Conservation (phyloP, 2,113 vertebrate genomes). For the Siniperca knerii region DNA sequence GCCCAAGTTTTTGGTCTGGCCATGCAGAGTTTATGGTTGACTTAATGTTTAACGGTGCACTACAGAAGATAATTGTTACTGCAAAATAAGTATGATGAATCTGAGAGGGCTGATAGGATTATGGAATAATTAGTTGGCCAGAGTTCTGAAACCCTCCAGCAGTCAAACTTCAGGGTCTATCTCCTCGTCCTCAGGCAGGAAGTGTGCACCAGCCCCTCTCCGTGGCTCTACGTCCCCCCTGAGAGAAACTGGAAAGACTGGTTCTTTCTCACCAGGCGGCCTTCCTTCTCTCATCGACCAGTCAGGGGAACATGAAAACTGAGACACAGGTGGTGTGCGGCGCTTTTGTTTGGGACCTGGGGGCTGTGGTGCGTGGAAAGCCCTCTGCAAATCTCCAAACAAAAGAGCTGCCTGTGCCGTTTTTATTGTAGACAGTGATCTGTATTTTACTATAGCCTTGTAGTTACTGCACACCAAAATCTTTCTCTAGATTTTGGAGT, state of each 20-base stretch:
- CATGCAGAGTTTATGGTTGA: not conserved
- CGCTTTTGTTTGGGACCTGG: constrained; percentile 70
- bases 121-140: not conserved
- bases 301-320: constrained; percentile 77
- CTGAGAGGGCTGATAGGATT: not conserved
- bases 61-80: not conserved
- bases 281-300: constrained; percentile 65
- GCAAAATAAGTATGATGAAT: not conserved
- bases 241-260: constrained; percentile 78
- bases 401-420: constrained; percentile 65
- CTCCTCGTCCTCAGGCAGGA: constrained; percentile 2
- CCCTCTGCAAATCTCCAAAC: constrained; percentile 69
- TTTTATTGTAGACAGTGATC: constrained; percentile 40
- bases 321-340: constrained; percentile 67
- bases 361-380: constrained; percentile 61
- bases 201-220: constrained; percentile 16
- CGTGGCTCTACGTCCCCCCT: constrained; percentile 33
- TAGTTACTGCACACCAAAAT: not conserved
- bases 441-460: constrained; percentile 4
- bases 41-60: not conserved
- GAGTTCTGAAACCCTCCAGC: constrained; percentile 16
- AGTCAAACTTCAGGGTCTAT: constrained; percentile 7
- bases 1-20: not conserved
- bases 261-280: constrained; percentile 61
- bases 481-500: not conserved